A percentile compares a stretch with the other conserved stretches of the same genome.
These are phyloP conservation scores for Spermophilus dauricus DNA, from an alignment of 2,113 vertebrate genomes.

Conservation along the genomic window DNA sequence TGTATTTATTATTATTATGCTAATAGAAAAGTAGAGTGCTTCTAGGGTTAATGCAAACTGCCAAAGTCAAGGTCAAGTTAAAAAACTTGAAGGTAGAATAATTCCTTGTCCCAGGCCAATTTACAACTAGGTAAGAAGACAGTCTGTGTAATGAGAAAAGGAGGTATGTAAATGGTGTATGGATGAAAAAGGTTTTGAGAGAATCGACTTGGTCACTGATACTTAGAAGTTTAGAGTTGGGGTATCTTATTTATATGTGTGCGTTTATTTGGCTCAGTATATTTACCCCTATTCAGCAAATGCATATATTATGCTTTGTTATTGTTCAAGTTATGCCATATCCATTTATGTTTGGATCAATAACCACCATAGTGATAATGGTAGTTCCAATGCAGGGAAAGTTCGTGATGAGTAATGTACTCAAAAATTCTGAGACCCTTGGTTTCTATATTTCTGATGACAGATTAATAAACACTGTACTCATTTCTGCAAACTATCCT, in stretches of 20 bases:
- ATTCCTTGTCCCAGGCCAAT: neutral
- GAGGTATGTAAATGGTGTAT: fast-evolving
- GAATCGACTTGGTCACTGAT: neutral
- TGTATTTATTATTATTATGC: neutral
- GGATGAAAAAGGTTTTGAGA: neutral
- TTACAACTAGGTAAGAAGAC: neutral
- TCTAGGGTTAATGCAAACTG: neutral
- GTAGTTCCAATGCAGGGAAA: no score
- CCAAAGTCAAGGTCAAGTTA: neutral
- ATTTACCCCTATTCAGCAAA: neutral
- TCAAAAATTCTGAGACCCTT: neutral
- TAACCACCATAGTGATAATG: neutral
- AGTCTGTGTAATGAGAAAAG: neutral
- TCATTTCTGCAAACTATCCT: neutral
- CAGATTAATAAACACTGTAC: neutral
- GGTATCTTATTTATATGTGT: fast-evolving
- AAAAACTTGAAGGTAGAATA: neutral
- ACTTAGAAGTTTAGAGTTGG: neutral
- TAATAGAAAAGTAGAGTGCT: neutral
- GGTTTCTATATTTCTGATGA: neutral
- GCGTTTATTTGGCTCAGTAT: neutral
- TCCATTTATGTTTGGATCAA: neutral
- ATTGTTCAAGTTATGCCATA: neutral
- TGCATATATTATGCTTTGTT: neutral
- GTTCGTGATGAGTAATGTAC: neutral